These are phyloP conservation scores for Microcebus tavaratra DNA, from an alignment of 2,113 vertebrate species.

Conservation along the genomic window DNA sequence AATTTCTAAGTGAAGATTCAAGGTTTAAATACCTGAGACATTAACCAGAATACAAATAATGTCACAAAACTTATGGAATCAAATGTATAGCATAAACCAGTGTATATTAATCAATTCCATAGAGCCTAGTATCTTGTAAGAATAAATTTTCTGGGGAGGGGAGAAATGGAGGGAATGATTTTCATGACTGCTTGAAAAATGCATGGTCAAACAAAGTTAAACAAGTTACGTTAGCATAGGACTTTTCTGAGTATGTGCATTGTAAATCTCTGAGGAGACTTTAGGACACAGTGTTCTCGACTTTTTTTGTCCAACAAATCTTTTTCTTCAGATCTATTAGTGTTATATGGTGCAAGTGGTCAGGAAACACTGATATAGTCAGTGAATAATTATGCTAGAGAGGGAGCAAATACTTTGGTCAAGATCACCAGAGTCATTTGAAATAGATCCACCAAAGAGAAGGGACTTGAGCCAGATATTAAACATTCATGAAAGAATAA, in stretches of 20 bases:
- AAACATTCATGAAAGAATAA: not conserved
- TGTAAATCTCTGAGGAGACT: conserved; percentile 21
- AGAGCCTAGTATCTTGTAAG: not conserved
- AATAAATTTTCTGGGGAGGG: not conserved
- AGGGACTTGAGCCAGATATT: not conserved
- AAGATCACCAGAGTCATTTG: not conserved
- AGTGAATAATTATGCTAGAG: not conserved
- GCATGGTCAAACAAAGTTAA: not conserved
- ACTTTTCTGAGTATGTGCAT: not conserved
- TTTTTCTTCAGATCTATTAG: conserved; percentile 4
- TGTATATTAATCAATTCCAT: not conserved
- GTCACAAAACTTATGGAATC: not conserved
- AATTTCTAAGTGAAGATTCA: not conserved
- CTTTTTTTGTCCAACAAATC: conserved; percentile 15
- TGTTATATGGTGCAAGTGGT: not conserved
- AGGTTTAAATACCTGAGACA: not conserved
- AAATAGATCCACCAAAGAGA: not conserved
- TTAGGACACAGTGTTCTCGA: conserved; percentile 11
- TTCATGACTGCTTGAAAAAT: conserved; percentile 11
- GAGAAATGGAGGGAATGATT: not conserved
- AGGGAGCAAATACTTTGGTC: conserved; percentile 27
- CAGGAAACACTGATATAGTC: not conserved
- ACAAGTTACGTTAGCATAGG: not conserved
- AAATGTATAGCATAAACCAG: not conserved
- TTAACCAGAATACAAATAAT: not conserved